These are phyloP conservation scores for Drepanosiphum platanoidis DNA, from an alignment of 2,888 invertebrate species.

Conservation along the genomic window DNA sequence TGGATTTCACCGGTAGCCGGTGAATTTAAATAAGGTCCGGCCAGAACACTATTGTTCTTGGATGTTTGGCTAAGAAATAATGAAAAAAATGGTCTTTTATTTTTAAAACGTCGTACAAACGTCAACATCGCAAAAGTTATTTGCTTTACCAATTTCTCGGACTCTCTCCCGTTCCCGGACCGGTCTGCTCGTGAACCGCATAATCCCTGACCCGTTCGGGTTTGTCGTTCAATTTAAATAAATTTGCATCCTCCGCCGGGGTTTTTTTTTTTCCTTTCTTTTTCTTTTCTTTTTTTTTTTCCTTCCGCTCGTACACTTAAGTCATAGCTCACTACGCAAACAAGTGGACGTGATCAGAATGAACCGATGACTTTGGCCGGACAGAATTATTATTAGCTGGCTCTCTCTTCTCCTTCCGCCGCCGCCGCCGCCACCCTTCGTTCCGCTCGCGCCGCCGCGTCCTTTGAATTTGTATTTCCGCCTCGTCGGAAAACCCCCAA, in stretches of 20 bases:
- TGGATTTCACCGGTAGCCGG: too few species aligned
- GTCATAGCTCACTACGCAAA: constrained; percentile 57
- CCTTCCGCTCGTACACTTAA: constrained; percentile 37
- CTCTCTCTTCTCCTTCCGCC: background rate
- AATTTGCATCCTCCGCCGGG: constrained; percentile 45
- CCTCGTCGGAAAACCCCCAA: background rate
- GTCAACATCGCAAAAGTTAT: constrained; percentile 39
- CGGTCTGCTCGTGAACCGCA: constrained; percentile 37
- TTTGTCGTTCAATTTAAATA: constrained; percentile 58
- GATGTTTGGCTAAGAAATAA: background rate
- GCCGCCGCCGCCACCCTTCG: too few species aligned
- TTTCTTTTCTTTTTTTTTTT: too few species aligned
- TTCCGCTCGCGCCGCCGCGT: too few species aligned
- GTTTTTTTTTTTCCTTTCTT: too few species aligned
- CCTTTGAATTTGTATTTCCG: constrained; percentile 16
- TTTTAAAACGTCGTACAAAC: constrained; percentile 23
- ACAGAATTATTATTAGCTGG: constrained; percentile 56
- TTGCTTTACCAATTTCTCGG: constrained; percentile 56
- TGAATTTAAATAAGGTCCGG: background rate
- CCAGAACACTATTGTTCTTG: background rate
- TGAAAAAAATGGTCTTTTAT: constrained; percentile 20
- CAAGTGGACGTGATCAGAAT: constrained; percentile 60
- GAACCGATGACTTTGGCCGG: constrained; percentile 46
- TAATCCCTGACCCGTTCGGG: constrained; percentile 59
- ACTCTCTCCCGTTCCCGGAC: constrained; percentile 40